These are phyloP conservation scores for Tetragnatha montana DNA, from an alignment of 2,888 invertebrate species.

Conservation along the genomic window DNA sequence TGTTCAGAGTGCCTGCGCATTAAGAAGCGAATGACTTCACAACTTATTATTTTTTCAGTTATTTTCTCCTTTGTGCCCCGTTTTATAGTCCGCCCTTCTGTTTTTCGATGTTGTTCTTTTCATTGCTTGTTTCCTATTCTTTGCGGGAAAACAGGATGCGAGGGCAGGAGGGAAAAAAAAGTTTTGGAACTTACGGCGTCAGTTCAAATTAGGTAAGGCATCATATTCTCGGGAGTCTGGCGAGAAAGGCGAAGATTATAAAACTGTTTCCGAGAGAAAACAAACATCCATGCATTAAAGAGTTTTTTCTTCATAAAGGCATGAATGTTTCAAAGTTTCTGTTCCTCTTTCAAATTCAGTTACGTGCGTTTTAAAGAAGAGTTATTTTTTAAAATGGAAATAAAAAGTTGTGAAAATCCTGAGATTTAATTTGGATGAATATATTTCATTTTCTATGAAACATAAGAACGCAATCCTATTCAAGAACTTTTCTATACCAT, in stretches of 20 bases:
- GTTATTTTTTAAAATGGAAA: neutral
- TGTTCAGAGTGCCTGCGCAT: slow-evolving; percentile 52
- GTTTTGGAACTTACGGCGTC: slow-evolving; percentile 53
- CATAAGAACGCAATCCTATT: too few relatives aligned
- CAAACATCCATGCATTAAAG: slow-evolving; percentile 25
- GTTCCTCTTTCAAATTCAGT: neutral
- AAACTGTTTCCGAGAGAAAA: slow-evolving; percentile 3
- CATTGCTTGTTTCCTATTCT: slow-evolving; percentile 30
- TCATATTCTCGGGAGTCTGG: slow-evolving; percentile 29
- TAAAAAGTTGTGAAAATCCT: too few relatives aligned
- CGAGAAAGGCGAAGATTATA: slow-evolving; percentile 24
- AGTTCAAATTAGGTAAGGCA: slow-evolving; percentile 62
- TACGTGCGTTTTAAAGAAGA: neutral
- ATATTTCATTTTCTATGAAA: too few relatives aligned
- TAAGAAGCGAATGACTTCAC: slow-evolving; percentile 60
- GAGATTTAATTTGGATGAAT: too few relatives aligned
- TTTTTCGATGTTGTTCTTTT: slow-evolving; percentile 30
- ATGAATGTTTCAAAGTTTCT: neutral
- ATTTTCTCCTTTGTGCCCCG: slow-evolving; percentile 48
- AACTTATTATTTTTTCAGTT: slow-evolving; percentile 58
- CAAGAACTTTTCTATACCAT: neutral
- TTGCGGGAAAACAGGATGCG: slow-evolving; percentile 37
- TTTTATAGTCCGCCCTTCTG: slow-evolving; percentile 45
- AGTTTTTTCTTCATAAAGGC: neutral
- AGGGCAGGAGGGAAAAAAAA: slow-evolving; percentile 12